A percentile compares a stretch with the other conserved stretches of the same genome.
These are phyloP conservation scores for Drosophila athabasca DNA, from an alignment of 1,140 invertebrate species.

Conservation along the genomic window DNA sequence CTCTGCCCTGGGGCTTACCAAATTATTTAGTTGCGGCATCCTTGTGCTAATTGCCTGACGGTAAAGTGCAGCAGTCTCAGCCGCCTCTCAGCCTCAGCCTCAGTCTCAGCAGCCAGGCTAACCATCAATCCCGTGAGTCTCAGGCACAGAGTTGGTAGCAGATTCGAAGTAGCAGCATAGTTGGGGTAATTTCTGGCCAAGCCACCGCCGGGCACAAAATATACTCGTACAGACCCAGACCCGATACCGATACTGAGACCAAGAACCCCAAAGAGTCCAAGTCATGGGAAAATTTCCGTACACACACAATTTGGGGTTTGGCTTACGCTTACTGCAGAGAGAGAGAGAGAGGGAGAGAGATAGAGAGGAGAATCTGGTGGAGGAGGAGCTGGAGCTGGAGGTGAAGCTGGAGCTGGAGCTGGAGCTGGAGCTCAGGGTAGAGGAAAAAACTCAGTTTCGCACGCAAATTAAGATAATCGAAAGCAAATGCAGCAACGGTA, in stretches of 20 bases:
- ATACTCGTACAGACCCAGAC: slow-evolving; percentile 36
- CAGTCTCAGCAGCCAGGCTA: slow-evolving; percentile 32
- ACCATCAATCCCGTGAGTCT: slow-evolving; percentile 69
- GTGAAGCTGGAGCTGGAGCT: slow-evolving; percentile 1
- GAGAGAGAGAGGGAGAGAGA: too few relatives aligned
- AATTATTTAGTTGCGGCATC: slow-evolving; percentile 81
- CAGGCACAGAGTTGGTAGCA: slow-evolving; percentile 23
- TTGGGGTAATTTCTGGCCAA: slow-evolving; percentile 79
- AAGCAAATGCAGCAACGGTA: slow-evolving; percentile 79
- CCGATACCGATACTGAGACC: slow-evolving; percentile 13
- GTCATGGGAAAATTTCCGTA: slow-evolving; percentile 82
- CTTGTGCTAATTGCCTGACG: slow-evolving; percentile 79
- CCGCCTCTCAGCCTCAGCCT: background rate
- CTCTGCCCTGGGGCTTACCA: slow-evolving; percentile 56
- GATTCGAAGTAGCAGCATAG: slow-evolving; percentile 39
- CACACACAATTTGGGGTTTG: slow-evolving; percentile 82
- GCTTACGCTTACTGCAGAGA: slow-evolving; percentile 56
- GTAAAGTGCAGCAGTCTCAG: slow-evolving; percentile 69
- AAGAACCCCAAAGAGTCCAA: slow-evolving; percentile 48
- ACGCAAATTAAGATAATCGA: slow-evolving; percentile 84
- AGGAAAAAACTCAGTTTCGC: slow-evolving; percentile 82
- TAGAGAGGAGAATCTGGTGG: slow-evolving; percentile 20
- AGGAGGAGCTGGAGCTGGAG: slow-evolving; percentile 9
- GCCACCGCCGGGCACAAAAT: slow-evolving; percentile 78
- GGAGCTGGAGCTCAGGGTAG: slow-evolving; percentile 2